Base-by-base conservation (phyloP, 2,797 vertebrate species). In the Furcifer pardalis region DNA sequence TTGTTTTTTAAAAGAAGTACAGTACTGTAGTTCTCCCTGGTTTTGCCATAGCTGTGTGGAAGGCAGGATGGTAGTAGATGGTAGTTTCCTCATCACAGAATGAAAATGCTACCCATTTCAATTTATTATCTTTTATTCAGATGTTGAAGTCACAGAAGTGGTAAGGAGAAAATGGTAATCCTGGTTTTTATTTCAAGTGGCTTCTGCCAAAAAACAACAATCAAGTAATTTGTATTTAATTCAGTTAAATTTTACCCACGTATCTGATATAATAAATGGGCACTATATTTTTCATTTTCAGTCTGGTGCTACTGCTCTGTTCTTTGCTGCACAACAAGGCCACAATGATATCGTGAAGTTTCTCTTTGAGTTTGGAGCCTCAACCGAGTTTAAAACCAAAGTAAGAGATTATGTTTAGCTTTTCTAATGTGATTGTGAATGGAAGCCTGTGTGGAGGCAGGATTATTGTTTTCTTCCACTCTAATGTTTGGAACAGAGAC, bases 301-400 rank as follows among this genome's bases (percentile, higher is more conserved):
- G 98, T 97, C 98, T 92, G 98, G 98, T 90, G 97, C 98, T 66
- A 98, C 98, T 0, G 96, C 98, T 74, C 95, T 99, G 81, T 99
- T 99, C 95, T 98, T 99, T 83, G 98, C 98, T 91, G 97, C 98
- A 73, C 98, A 99, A 88, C 98, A 98, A 96, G 98, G 98, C 81
- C 97, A 98, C 91, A 95, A 97, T 1, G 97, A 98, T 0, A 91
- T 98, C 0, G 97, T 98, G 90, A 98, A 97, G 95, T 97, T 98
- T 87, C 97, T 99, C 85, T 99, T 99, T 94, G 97, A 97, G 88
- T 99, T 98, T 81, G 98, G 98, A 82, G 98, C 98, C 81, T 99
- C 98, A 66, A 99, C 98, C 80, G 98, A 99, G 92, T 97, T 97
- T 93, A 97, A 95, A 90, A 99, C 98, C 59, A 97, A 97, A 97